Evolutionary conservation across 2,888 invertebrate genomes (phyloP), one percentile per base, ranked within the genome.

Genomic region (Melipona beecheii): DNA sequence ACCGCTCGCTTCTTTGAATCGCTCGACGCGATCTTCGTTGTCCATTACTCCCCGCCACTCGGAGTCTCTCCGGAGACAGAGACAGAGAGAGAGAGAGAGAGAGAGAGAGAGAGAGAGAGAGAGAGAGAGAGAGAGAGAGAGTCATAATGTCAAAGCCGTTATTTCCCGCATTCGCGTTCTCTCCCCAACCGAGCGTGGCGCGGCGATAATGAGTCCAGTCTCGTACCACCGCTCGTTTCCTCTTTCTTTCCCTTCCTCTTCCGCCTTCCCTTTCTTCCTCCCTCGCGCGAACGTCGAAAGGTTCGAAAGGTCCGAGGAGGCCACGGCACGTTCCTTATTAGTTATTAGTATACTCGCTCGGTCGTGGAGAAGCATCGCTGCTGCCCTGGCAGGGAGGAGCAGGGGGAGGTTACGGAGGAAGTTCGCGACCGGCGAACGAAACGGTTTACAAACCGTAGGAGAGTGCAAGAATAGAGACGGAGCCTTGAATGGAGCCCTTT

Each of bases 401-500:
- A n/a, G 21, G 43, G 24, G 54, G 21, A 43, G 72, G 71, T 9
- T 0, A 43, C 1, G 31, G 31, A 4, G 31, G 31, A 31, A 31
- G 64, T n/a, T n/a, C n/a, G n/a, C 52, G 21, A n/a, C 27, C 65
- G 81, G 85, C 88, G 89, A 92, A 91, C 91, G 91, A 89, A 92
- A 93, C 87, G 91, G 90, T 90, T 91, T 91, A 92, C 91, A 92
- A 92, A 91, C 65, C 77, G 86, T 86, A 78, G 88, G 87, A 75
- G 65, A 75, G 74, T 87, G 91, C 90, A 91, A 93, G 92, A 93
- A 93, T 92, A 92, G 92, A 91, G 92, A 86, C 86, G 87, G 85
- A 86, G 90, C 81, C 87, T 92, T 93, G 91, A 93, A 93, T 93
- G 92, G 92, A 82, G 86, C 89, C 91, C 92, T 93, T 93, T 93